Percentiles rank a stretch among this genome's conserved stretches.
Evolutionary conservation across 2,888 invertebrate genomes (phyloP).

Genomic region (Nephrotoma flavescens): DNA sequence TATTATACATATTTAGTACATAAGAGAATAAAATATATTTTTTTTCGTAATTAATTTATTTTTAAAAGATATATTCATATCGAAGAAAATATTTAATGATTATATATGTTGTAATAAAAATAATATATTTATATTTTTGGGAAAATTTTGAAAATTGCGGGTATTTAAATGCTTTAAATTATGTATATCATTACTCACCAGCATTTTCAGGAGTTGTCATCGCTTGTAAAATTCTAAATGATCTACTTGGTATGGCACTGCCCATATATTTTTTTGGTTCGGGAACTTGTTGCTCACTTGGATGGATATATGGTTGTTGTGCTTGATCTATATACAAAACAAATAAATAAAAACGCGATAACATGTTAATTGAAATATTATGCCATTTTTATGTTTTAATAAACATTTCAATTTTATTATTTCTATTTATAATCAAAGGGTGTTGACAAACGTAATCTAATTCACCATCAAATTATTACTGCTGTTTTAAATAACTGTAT

Average conservation of each 20-base stretch:
- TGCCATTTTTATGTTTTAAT: neutral
- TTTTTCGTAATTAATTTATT: neutral
- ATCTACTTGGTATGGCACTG: slow-evolving; percentile 64
- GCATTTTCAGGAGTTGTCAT: slow-evolving; percentile 56
- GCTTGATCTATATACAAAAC: slow-evolving; percentile 19
- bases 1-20: neutral
- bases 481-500: slow-evolving; percentile 15
- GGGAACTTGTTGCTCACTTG: slow-evolving; percentile 50
- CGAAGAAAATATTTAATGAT: neutral
- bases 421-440: neutral
- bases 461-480: slow-evolving; percentile 14
- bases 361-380: neutral
- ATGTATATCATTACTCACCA: slow-evolving; percentile 34
- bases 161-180: neutral
- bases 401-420: neutral
- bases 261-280: slow-evolving; percentile 62
- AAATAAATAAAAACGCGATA: neutral
- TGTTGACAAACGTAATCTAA: neutral
- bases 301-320: slow-evolving; percentile 36
- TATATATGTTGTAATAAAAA: neutral
- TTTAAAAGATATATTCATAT: neutral
- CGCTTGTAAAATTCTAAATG: slow-evolving; percentile 64
- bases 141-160: neutral
- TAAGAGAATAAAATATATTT: neutral
- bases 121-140: neutral